Evolutionary conservation across 2,113 vertebrate species (phyloP).

Genomic region (Corythoichthys haematopterus): DNA sequence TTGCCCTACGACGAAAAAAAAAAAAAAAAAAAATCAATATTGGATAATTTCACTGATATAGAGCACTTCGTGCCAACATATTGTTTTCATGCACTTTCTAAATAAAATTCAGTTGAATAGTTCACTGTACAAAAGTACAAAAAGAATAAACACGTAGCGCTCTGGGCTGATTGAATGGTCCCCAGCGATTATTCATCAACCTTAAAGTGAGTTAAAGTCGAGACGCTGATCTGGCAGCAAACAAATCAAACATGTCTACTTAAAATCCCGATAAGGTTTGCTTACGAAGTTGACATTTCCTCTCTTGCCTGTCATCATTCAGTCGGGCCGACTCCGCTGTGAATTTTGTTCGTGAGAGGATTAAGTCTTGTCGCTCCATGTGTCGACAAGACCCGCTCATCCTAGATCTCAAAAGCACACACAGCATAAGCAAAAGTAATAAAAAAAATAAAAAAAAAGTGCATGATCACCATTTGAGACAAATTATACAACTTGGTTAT

Average conservation of each 20-base stretch:
- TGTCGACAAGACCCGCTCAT: background rate
- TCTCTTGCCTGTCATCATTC: conserved; percentile 1
- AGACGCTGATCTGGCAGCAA: background rate
- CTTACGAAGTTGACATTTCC: background rate
- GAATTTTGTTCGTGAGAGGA: background rate
- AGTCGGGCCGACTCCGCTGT: background rate
- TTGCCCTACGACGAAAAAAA: too few species aligned
- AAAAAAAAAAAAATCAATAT: too few species aligned
- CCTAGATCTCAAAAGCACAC: background rate
- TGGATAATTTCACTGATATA: too few species aligned
- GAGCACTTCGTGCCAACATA: too few species aligned
- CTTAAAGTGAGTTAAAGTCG: background rate
- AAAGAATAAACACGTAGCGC: background rate
- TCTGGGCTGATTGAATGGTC: background rate
- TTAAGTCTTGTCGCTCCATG: background rate
- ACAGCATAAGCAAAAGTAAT: background rate
- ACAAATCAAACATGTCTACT: conserved; percentile 5
- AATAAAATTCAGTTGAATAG: background rate
- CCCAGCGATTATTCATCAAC: background rate
- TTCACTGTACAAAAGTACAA: background rate
- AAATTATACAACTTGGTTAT: background rate
- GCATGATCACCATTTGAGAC: background rate
- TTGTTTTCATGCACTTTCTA: too few species aligned
- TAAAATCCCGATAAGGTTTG: background rate
- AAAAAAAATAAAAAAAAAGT: background rate